phyloP scores from a whole-genome alignment of 2,797 vertebrate species.

The Stomatorhinus walkeri region DNA sequence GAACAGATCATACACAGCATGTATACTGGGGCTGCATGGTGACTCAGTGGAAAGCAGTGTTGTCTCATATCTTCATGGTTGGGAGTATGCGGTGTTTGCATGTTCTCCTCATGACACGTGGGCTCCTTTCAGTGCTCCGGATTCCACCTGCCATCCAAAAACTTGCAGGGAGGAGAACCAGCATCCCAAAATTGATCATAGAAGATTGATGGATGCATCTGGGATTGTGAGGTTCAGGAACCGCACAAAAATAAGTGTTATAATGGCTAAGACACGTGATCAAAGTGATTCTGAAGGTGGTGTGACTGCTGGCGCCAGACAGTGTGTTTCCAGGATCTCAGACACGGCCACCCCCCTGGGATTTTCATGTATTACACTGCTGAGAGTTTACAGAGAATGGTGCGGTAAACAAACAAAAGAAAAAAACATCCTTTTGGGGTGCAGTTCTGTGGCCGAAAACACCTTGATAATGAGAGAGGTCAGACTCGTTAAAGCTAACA shows the following conservation, averaged over 20 bases:
- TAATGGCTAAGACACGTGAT: not conserved
- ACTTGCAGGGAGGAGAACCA: not conserved
- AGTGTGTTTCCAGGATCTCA: not conserved
- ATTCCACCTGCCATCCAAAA: not conserved
- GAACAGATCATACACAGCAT: not conserved
- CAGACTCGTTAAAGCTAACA: not conserved
- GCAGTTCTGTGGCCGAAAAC: not conserved
- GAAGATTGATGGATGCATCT: not conserved
- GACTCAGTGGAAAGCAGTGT: not conserved
- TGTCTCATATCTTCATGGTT: not conserved
- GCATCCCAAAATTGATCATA: not conserved
- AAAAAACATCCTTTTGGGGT: not conserved
- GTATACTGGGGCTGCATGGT: not conserved
- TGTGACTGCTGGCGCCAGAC: not conserved
- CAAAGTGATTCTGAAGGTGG: not conserved
- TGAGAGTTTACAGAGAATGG: not conserved
- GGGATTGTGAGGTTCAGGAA: not conserved
- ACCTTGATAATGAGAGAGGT: not conserved
- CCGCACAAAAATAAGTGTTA: not conserved
- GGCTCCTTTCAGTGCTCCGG: not conserved
- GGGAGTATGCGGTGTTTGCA: not conserved
- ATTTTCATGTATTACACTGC: not conserved
- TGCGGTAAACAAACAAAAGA: not conserved
- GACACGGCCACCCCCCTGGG: not conserved
- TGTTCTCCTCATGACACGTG: not conserved